Evolutionary conservation across 2,797 vertebrate species (phyloP).

Genomic region (Glyptemys insculpta): DNA sequence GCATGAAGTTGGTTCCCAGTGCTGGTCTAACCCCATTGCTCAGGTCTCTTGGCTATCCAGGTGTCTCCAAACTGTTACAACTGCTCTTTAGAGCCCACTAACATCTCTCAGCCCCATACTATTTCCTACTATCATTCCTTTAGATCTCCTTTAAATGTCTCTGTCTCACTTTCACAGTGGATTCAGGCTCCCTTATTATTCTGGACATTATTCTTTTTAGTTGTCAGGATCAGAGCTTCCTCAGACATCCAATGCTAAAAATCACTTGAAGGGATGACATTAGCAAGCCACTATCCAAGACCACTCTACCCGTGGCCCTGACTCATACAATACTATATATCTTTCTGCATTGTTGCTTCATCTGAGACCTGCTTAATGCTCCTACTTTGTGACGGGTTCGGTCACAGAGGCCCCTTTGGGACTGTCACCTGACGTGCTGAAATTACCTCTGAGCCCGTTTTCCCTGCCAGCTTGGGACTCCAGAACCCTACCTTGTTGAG

Average conservation of each 20-base stretch:
- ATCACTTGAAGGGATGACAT: conserved; percentile 33
- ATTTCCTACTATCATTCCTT: not conserved
- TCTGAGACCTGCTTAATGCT: conserved; percentile 26
- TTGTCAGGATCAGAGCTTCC: not conserved
- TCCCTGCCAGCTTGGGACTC: too few relatives aligned
- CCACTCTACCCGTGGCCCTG: not conserved
- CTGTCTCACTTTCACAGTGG: not conserved
- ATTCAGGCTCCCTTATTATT: not conserved
- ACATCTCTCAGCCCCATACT: not conserved
- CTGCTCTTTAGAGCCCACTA: not conserved
- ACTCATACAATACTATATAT: not conserved
- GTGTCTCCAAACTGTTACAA: not conserved
- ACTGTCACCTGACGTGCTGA: too few relatives aligned
- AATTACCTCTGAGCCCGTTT: too few relatives aligned
- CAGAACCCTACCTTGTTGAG: too few relatives aligned
- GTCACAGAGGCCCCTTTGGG: too few relatives aligned
- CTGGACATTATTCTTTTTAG: not conserved
- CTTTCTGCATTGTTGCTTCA: not conserved
- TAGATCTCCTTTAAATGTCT: not conserved
- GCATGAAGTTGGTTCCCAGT: not conserved
- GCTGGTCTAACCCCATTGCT: not conserved
- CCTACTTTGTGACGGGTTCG: not conserved
- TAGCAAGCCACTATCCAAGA: conserved; percentile 18
- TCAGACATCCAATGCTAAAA: not conserved
- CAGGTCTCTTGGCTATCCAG: not conserved